These are phyloP conservation scores for Drosophila prolongata DNA, from an alignment of 2,888 invertebrate species.

Conservation along the genomic window DNA sequence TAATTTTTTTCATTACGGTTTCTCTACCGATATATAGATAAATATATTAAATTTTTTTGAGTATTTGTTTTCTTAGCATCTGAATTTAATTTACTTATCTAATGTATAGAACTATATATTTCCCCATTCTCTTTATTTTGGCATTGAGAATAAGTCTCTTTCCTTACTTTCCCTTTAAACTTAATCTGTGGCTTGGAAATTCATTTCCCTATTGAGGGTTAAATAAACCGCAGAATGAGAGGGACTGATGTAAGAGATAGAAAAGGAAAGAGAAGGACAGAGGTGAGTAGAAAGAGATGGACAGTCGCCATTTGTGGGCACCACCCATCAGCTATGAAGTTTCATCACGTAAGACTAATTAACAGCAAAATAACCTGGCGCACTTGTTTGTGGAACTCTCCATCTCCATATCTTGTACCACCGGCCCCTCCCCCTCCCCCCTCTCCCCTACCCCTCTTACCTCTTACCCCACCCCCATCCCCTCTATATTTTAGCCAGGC, in stretches of 20 bases:
- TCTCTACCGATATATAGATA: too few relatives aligned
- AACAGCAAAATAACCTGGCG: slow-evolving; percentile 74
- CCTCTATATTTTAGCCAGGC: slow-evolving; percentile 22
- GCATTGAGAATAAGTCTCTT: not conserved
- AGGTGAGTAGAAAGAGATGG: not conserved
- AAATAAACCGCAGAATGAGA: slow-evolving; percentile 48
- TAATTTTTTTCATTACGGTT: too few relatives aligned
- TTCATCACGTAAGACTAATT: slow-evolving; percentile 79
- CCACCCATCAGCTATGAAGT: slow-evolving; percentile 65
- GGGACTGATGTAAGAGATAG: not conserved
- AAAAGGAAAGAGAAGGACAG: not conserved
- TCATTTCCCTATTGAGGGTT: slow-evolving; percentile 23
- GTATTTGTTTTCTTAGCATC: too few relatives aligned
- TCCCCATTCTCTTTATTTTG: too few relatives aligned
- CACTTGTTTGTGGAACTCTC: slow-evolving; percentile 70
- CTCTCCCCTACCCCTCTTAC: not conserved
- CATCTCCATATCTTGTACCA: slow-evolving; percentile 18
- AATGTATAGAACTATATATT: too few relatives aligned
- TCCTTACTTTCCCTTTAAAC: slow-evolving; percentile 5
- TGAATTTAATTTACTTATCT: too few relatives aligned
- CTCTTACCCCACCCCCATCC: not conserved
- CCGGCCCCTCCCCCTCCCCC: not conserved
- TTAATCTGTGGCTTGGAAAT: slow-evolving; percentile 2
- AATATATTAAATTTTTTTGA: too few relatives aligned
- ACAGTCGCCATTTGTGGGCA: slow-evolving; percentile 51